Evolutionary conservation across 2,888 invertebrate genomes (phyloP).

Genomic region (Nipponacmea schrenckii): DNA sequence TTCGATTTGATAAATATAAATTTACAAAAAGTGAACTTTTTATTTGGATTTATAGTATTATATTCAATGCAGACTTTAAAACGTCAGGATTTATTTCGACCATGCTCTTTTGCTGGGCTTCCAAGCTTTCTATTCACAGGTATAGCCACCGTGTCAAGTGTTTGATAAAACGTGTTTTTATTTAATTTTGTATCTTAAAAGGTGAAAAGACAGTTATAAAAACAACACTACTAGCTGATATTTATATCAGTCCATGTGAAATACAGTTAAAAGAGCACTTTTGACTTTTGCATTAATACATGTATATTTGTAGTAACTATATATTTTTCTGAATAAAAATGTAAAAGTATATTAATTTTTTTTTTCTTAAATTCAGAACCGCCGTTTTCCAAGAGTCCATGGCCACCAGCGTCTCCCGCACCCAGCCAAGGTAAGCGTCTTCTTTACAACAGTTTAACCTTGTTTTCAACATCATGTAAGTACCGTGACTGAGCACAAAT

Average conservation of each 20-base stretch:
- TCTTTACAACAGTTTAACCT: too few relatives aligned
- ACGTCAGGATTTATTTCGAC: constrained; percentile 46
- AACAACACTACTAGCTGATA: neutral
- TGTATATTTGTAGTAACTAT: too few relatives aligned
- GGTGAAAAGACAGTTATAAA: too few relatives aligned
- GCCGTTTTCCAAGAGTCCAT: constrained; percentile 44
- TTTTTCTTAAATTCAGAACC: constrained; percentile 36
- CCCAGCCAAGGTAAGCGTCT: constrained; percentile 41
- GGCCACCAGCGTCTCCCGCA: constrained; percentile 44
- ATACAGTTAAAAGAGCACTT: too few relatives aligned
- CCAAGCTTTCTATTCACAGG: constrained; percentile 52
- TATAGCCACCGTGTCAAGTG: constrained; percentile 22
- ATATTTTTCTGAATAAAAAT: too few relatives aligned
- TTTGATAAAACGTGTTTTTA: neutral
- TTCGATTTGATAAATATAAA: too few relatives aligned
- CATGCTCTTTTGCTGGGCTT: constrained; percentile 47
- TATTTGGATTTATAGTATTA: neutral
- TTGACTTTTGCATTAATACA: too few relatives aligned
- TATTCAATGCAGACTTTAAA: constrained; percentile 39
- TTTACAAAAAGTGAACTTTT: neutral
- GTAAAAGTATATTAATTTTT: too few relatives aligned
- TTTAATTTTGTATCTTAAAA: neutral
- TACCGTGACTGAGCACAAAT: too few relatives aligned
- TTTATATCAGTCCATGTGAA: constrained; percentile 1
- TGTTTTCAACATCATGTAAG: too few relatives aligned